Base-by-base conservation (phyloP, 2,888 invertebrate species). In the Chelonus formosanus region DNA sequence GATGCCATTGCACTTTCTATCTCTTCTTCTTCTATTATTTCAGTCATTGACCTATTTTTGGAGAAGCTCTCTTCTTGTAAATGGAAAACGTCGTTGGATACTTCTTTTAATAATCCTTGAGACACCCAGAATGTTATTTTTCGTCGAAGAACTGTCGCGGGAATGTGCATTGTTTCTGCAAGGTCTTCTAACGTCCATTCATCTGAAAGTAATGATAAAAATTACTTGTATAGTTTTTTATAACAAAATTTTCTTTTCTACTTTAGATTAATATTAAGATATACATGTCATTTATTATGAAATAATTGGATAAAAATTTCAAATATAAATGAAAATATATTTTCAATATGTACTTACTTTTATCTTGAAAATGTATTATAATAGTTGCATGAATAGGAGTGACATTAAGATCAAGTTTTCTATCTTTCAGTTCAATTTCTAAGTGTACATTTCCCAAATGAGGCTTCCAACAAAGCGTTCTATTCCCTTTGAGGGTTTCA, bases 61-160 rank as follows among this genome's bases (percentile, higher is more conserved):
- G 84, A 80, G 4, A 88, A 85, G 56, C 87, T 87, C 73, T 90
- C 89, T 80, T 94, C 94, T 52, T 92, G 87, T 55, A 94, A 84
- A 10, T 89, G 85, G 82, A 92, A 97, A 3, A 89, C 86, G 80
- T 96, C 95, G 0, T 89, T 86, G 58, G 88, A 87, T 8, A 89
- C 89, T 83, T 97, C 96, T 66, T 89, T 88, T 69, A 97, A 86
- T 6, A 97, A 84, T 0, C 96, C 96, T 85, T 96, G 93, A n/a
- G 94, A 93, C 78, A 96, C 94, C 98, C 98, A 98, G 80, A 93
- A 96, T 3, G 92, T 90, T 52, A 98, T 93, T 84, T 96, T 94
- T 63, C 96, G 89, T 65, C 96, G 88, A 20, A 98, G 84, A 31
- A 93, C 89, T 0, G 95, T 93, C 1, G 92, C 88, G 0, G 97